A percentile compares a stretch with the other conserved stretches of the same genome.
Evolutionary conservation across 2,797 vertebrate genomes (phyloP).

Genomic region (Rhinophrynus dorsalis): DNA sequence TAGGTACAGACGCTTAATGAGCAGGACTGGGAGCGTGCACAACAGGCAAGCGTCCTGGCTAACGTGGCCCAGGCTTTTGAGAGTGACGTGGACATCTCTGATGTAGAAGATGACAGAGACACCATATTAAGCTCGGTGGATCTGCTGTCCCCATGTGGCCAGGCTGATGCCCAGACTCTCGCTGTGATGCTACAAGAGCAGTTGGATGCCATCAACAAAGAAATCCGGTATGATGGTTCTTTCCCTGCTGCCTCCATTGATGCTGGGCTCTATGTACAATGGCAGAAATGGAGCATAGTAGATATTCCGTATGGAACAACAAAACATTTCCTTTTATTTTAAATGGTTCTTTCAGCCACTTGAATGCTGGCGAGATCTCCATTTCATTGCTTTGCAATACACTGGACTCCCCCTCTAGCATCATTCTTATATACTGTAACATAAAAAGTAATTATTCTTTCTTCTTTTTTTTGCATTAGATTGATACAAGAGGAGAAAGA

Average conservation of each 20-base stretch:
- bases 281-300: no score
- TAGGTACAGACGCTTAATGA: constrained; percentile 96
- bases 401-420: no score
- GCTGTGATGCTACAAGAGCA: constrained; percentile 98
- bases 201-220: constrained; percentile 96
- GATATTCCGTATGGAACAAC: no score
- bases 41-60: constrained; percentile 94
- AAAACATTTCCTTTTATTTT: no score
- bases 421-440: no score
- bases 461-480: constrained; percentile 58
- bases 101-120: constrained; percentile 89
- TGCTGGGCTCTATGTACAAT: no score
- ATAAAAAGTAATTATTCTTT: background rate
- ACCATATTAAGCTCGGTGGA: constrained; percentile 90
- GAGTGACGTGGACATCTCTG: constrained; percentile 89
- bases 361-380: no score
- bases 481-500: constrained; percentile 98
- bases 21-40: constrained; percentile 97
- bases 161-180: constrained; percentile 94
- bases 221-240: constrained; percentile 92
- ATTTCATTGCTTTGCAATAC: no score
- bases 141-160: constrained; percentile 89
- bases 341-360: no score
- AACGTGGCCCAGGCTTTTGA: constrained; percentile 96
- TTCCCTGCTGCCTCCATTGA: no score